Conservation (phyloP, 2,888 invertebrate genomes). For the Elegia similella region DNA sequence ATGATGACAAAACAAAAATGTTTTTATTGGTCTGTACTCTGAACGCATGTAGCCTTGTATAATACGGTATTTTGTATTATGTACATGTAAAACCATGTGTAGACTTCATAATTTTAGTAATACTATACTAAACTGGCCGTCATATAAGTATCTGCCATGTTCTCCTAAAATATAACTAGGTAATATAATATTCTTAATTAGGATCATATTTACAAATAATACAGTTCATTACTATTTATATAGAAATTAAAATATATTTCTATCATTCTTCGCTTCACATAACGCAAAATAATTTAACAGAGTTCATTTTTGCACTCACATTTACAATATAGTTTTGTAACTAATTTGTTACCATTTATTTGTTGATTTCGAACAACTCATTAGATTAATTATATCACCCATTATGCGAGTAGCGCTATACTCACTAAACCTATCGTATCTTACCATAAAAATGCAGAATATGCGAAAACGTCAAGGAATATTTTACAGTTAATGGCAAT, state of each 20-base stretch:
- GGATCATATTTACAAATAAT: slow-evolving; percentile 84
- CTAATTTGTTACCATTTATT: slow-evolving; percentile 68
- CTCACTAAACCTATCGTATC: slow-evolving; percentile 75
- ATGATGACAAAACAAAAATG: neutral
- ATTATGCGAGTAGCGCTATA: slow-evolving; percentile 77
- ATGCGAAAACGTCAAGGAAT: slow-evolving; percentile 80
- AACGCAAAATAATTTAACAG: slow-evolving; percentile 83
- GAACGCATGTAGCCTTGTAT: slow-evolving; percentile 48
- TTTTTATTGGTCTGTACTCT: slow-evolving; percentile 45
- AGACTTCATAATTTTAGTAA: slow-evolving; percentile 83
- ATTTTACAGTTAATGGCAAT: slow-evolving; percentile 78
- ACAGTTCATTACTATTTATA: slow-evolving; percentile 80
- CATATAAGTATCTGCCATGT: slow-evolving; percentile 85
- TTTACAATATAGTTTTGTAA: slow-evolving; percentile 79
- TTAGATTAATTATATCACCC: slow-evolving; percentile 81
- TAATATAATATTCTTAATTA: slow-evolving; percentile 84
- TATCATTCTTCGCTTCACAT: slow-evolving; percentile 81
- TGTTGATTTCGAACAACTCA: slow-evolving; percentile 73
- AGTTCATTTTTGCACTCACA: slow-evolving; percentile 81
- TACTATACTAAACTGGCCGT: slow-evolving; percentile 88
- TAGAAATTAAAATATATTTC: slow-evolving; percentile 82
- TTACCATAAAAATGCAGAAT: slow-evolving; percentile 80
- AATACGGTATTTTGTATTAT: slow-evolving; percentile 65
- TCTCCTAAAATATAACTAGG: slow-evolving; percentile 80
- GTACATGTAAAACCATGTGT: slow-evolving; percentile 82